A percentile compares a stretch with the other conserved stretches of the same genome.
phyloP scores from a whole-genome alignment of 1,140 invertebrate species.

The Rhopalosiphum maidis region DNA sequence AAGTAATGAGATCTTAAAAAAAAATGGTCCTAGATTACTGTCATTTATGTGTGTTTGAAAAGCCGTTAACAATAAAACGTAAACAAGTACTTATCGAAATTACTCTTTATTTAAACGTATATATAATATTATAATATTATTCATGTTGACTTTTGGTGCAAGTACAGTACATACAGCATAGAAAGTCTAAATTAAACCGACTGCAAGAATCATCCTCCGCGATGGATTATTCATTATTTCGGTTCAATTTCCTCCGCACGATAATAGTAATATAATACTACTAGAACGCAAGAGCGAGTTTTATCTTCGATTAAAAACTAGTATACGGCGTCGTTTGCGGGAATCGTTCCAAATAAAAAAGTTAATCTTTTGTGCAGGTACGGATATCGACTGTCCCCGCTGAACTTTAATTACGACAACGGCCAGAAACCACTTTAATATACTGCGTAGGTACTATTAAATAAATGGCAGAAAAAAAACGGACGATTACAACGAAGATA shows the following conservation, averaged over 20 bases:
- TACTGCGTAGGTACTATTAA: neutral
- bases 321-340: neutral
- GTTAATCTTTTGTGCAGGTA: constrained; percentile 21
- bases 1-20: neutral
- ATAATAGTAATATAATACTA: neutral
- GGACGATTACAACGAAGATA: neutral
- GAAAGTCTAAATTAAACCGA: neutral
- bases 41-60: neutral
- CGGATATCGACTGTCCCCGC: neutral
- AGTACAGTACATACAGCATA: neutral
- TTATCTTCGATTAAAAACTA: constrained; percentile 27
- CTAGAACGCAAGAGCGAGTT: neutral
- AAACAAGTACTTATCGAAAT: neutral
- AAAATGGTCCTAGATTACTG: neutral
- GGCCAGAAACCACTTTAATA: neutral
- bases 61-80: neutral
- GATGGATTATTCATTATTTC: constrained; percentile 7
- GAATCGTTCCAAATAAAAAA: constrained; percentile 40
- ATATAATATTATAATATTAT: neutral
- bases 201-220: neutral
- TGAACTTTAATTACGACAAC: constrained; percentile 41
- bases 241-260: neutral
- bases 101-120: neutral
- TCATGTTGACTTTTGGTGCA: neutral
- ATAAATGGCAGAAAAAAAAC: constrained; percentile 21